Base-by-base conservation (phyloP, 2,888 invertebrate species). In the Drosophila picticornis region DNA sequence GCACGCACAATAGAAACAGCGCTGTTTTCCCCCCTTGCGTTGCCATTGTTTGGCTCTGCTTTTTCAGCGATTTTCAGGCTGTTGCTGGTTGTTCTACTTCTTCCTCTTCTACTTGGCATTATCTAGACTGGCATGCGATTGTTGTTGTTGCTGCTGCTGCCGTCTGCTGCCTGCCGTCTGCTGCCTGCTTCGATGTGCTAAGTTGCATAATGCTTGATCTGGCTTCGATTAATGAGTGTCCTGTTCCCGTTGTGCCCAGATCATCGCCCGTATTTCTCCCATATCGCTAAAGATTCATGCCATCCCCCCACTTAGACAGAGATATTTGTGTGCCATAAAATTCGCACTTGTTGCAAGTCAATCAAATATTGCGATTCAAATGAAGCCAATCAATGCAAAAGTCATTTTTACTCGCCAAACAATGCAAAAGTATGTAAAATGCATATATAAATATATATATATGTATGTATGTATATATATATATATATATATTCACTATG, bases 1-100 rank as follows among this genome's bases (percentile, higher is more conserved):
- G 29, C 29, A 72, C 60, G 77, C 76, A 77, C 77, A 77, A 77
- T 77, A 77, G 77, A 76, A 56, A 61, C 52, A 40, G n/a, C 38
- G 4, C 25, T 27, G 9, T 46, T 25, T 25, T 34, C 34, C 34
- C 46, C 22, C 43, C 22, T 38, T 58, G 34, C 36, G 7, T 53
- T 46, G 19, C 46, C 48, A 32, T 67, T 66, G 66, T 69, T 38
- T 10, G 27, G 22, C 46, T 32, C 53, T 25, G 52, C n/a, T 46
- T 56, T 60, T 55, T 36, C 9, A 10, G 3, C 32, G 40, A n/a
- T 48, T 50, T 43, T n/a, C 4, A 16, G 4, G 4, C 22, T 48
- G 7, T 40, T 50, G 43, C 22, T 36, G 32, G 27, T 31, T 32
- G 29, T 50, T 48, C 29, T 16, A 22, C 52, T 57, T n/a, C 29